Evolutionary conservation across 2,888 invertebrate genomes (phyloP).

Genomic region (Rhagium mordax): DNA sequence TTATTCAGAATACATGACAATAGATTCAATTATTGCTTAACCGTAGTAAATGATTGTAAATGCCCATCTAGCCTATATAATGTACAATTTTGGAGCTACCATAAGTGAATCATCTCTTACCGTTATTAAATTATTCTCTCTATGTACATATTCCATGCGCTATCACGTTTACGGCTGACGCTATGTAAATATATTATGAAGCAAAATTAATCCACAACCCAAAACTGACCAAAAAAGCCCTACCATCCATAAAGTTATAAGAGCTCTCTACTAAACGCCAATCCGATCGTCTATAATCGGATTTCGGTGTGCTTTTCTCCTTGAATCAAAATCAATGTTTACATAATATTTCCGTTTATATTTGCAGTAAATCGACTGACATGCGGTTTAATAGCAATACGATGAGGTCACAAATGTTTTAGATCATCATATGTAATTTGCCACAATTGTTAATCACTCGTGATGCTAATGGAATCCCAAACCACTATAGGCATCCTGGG

Average conservation of each 20-base stretch:
- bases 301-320: not conserved
- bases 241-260: not conserved
- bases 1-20: no score
- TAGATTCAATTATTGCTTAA: no score
- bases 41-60: no score
- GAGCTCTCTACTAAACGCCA: not conserved
- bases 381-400: not conserved
- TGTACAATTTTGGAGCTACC: no score
- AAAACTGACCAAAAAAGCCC: not conserved
- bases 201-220: not conserved
- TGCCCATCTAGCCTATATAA: no score
- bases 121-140: no score
- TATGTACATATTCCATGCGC: no score
- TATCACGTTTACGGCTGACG: no score
- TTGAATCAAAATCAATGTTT: not conserved
- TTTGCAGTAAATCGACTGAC: not conserved
- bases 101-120: no score
- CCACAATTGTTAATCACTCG: not conserved
- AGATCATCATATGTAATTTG: not conserved
- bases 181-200: not conserved
- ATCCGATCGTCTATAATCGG: not conserved
- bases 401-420: not conserved
- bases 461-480: not conserved
- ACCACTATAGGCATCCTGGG: not conserved
- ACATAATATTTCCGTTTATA: not conserved